phyloP scores from a whole-genome alignment of 1,140 invertebrate genomes.

The Zaprionus davidi region DNA sequence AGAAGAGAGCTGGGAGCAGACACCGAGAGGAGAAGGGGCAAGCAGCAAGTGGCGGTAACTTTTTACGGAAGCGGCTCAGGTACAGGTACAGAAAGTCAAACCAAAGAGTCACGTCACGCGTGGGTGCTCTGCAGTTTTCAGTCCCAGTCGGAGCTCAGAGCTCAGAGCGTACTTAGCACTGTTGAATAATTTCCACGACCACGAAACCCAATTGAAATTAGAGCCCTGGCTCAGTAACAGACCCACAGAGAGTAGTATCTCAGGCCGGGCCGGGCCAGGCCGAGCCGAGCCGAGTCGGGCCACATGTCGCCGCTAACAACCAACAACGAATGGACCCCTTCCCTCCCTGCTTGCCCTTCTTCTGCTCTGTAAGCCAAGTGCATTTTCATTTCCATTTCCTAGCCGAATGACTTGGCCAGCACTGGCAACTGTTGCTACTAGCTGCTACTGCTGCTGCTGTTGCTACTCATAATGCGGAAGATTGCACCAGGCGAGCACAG shows the following conservation, averaged over 20 bases:
- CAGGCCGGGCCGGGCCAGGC: constrained; percentile 41
- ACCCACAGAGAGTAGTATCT: constrained; percentile 22
- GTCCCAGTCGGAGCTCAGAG: constrained; percentile 19
- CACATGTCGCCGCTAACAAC: constrained; percentile 75
- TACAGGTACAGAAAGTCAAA: constrained; percentile 73
- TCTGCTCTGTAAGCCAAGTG: constrained; percentile 65
- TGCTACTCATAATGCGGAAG: constrained; percentile 80
- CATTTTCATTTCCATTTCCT: constrained; percentile 76
- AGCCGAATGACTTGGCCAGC: constrained; percentile 23
- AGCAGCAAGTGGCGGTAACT: constrained; percentile 62
- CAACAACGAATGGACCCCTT: constrained; percentile 33
- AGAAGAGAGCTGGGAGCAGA: constrained; percentile 10
- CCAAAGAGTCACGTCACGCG: constrained; percentile 82
- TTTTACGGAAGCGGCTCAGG: constrained; percentile 79
- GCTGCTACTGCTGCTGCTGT: constrained; percentile 6
- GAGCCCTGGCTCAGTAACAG: constrained; percentile 66
- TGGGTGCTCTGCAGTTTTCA: constrained; percentile 63
- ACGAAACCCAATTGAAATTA: constrained; percentile 82
- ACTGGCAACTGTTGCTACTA: not conserved
- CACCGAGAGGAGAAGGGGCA: not conserved
- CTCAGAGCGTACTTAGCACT: constrained; percentile 70
- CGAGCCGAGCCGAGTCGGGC: constrained; percentile 22
- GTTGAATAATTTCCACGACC: constrained; percentile 81
- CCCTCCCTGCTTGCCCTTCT: constrained; percentile 10
- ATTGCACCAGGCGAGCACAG: constrained; percentile 68